Conservation (phyloP, 2,888 invertebrate genomes). For the Creontiades dilutus region DNA sequence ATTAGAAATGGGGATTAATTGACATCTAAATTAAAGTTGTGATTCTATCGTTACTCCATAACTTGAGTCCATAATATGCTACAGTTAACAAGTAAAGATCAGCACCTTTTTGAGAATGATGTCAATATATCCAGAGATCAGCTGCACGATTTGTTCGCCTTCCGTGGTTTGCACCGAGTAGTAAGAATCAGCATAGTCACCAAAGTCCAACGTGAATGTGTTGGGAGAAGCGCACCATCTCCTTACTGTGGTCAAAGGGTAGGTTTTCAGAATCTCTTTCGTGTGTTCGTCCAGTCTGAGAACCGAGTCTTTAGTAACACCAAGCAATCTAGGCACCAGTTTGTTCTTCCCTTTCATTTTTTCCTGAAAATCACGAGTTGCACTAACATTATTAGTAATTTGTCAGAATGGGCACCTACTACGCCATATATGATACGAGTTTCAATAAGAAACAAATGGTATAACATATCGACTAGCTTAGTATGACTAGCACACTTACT, state of each 20-base stretch:
- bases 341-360: conserved; percentile 99
- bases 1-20: too few relatives aligned
- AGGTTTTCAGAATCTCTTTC: conserved; percentile 97
- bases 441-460: too few relatives aligned
- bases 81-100: too few relatives aligned
- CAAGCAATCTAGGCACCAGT: conserved; percentile 95
- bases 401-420: too few relatives aligned
- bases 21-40: too few relatives aligned
- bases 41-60: too few relatives aligned
- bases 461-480: too few relatives aligned
- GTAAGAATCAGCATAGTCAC: conserved; percentile 98
- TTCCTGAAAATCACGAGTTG: conserved; percentile 83
- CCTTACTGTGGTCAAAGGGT: conserved; percentile 97
- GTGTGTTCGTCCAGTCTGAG: conserved; percentile 97
- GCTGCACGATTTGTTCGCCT: conserved; percentile 98
- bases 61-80: too few relatives aligned
- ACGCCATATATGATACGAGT: too few relatives aligned
- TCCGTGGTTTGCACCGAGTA: conserved; percentile 99
- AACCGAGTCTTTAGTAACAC: conserved; percentile 99
- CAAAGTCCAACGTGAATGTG: conserved; percentile 99
- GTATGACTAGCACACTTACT: too few relatives aligned
- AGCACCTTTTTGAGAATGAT: conserved; percentile 95
- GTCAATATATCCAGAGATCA: conserved; percentile 99
- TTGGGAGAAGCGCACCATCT: conserved; percentile 99
- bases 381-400: background rate